Evolutionary conservation across 2,797 vertebrate genomes (phyloP), one percentile per base, ranked within the genome.

Genomic region (Sebastes nivosus): DNA sequence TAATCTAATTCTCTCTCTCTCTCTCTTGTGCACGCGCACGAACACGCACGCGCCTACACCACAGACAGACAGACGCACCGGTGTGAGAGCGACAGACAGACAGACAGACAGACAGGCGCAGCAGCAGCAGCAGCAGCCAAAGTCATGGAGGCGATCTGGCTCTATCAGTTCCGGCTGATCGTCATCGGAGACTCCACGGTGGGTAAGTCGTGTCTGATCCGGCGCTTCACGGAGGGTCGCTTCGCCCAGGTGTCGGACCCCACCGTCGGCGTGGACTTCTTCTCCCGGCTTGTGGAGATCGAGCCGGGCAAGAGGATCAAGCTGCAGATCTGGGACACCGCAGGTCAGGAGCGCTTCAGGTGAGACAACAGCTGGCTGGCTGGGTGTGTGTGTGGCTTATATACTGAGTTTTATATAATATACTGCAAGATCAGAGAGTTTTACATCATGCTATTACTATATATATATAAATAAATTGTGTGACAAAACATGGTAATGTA

Each of bases 161-260:
- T 99, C 10, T 99, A 99, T 89, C 98, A 99, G 94, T 99, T 99
- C 94, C 97, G 98, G 79, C 95, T 99, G 68, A 99, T 99, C 90
- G 97, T 99, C 92, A 98, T 99, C 86, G 98, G 98, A 29, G 98
- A 98, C 94, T 99, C 98, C 86, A 99, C 98, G 5, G 98, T 99
- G 88, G 98, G 97, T 67, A 99, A 99, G 89, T 99, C 98, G 12
- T 99, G 98, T 90, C 96, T 99, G 82, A 99, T 99, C 86, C 97
- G 97, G 30, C 96, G 98, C 82, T 99, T 99, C 96, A 99, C 98
- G 11, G 98, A 99, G 90, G 98, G 97, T 2, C 97, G 97, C 85
- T 99, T 99, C 82, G 97, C 97, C 38, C 97, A 98, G 92, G 98
- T 98, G 90, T 99, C 97, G 1, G 98, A 99, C 94, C 98, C 98